Base-by-base conservation (phyloP, 2,113 vertebrate species). In the Aix galericulata region DNA sequence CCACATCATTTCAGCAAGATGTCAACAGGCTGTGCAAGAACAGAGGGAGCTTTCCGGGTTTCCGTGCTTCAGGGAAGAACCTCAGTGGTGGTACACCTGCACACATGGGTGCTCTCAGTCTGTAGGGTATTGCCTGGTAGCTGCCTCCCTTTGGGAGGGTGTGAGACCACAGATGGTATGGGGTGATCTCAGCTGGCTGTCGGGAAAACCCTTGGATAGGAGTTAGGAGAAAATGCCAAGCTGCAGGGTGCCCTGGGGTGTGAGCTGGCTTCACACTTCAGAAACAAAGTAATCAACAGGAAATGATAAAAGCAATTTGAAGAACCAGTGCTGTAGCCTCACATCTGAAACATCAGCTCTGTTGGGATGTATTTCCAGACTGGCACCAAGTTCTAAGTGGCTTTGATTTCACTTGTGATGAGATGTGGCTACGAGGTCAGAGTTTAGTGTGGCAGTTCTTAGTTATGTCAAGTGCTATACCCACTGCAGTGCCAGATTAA, bases 131-230 rank as follows among this genome's bases (percentile, higher is more conserved):
- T 88, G 34, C 5, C 32, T 38, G 10, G 17, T n/a, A 88, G 50
- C 14, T 53, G 26, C 20, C 38, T 83, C 67, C 69, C 84, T 63
- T 34, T 90, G 68, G 55, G 72, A 81, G 46, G 53, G 23, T 38
- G 59, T 36, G 77, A 88, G 40, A 36, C 87, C 67, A 36, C 29
- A 32, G 22, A 13, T 53, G 62, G 50, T 67, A 42, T 3, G 26
- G 38, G 44, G 79, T 93, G 72, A 89, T 52, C 46, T 91, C 71
- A 76, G 95, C 44, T 93, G 75, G 62, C 67, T 93, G n/a, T 58
- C 50, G 87, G 77, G 50, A 86, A 93, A 95, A 20, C 31, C 22
- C 53, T 77, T 52, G 31, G 26, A 10, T 72, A 79, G 69, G 38
- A 78, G 34, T 82, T 78, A 72, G 14, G 44, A 13, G 76, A 50